These are phyloP conservation scores for Lates japonicus DNA, from an alignment of 2,797 vertebrate species.

Conservation along the genomic window DNA sequence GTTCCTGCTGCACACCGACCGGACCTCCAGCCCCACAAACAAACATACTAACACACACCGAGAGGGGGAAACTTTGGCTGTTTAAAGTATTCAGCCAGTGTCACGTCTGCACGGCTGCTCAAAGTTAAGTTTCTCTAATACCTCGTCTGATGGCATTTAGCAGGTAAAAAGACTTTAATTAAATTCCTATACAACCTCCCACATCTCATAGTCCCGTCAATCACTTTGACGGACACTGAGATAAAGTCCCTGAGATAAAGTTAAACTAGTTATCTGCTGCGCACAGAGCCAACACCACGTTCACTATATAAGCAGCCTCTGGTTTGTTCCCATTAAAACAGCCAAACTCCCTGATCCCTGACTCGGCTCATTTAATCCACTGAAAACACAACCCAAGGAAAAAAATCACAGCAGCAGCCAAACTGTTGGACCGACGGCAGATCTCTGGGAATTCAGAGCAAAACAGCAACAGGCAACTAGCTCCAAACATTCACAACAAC, in stretches of 20 bases:
- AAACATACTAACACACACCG: not conserved
- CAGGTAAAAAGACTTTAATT: not conserved
- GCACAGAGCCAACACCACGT: not conserved
- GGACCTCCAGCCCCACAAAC: not conserved
- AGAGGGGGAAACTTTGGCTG: not conserved
- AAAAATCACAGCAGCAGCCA: not conserved
- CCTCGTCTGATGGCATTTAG: too few relatives aligned
- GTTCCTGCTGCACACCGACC: not conserved
- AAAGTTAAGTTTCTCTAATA: not conserved
- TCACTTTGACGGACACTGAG: not conserved
- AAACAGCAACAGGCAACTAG: not conserved
- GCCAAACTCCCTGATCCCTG: not conserved
- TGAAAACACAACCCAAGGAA: not conserved
- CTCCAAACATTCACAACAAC: too few relatives aligned
- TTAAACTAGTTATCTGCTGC: slow-evolving; percentile 22
- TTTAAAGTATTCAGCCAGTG: not conserved
- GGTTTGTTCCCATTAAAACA: not conserved
- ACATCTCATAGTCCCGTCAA: not conserved
- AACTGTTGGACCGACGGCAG: rapidly evolving
- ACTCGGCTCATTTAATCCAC: not conserved
- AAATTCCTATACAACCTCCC: not conserved
- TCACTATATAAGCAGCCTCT: not conserved
- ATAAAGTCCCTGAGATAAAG: slow-evolving; percentile 21
- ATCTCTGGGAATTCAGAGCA: too few relatives aligned
- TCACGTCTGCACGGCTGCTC: not conserved